Evolutionary conservation across 2,113 vertebrate species (phyloP).

Genomic region (Semicossyphus pulcher): DNA sequence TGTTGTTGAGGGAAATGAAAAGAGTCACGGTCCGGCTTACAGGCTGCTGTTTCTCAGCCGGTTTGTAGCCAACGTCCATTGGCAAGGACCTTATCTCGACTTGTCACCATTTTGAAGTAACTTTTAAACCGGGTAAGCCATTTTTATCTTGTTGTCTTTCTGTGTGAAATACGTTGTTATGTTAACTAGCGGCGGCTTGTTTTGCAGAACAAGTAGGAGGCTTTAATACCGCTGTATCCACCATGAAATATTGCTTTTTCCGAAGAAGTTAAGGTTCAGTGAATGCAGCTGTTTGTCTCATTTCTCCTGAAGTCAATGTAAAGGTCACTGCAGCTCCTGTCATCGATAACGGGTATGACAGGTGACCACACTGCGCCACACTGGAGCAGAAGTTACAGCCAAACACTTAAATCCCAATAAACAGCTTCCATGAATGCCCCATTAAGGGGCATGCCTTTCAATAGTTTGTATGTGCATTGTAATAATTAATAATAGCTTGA

Average conservation of each 20-base stretch:
- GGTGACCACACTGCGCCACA: conserved; percentile 31
- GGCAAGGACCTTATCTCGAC: background rate
- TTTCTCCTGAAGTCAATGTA: conserved; percentile 2
- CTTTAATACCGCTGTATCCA: background rate
- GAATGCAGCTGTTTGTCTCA: background rate
- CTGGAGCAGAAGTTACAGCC: conserved; percentile 8
- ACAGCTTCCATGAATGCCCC: conserved; percentile 31
- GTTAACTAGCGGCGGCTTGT: background rate
- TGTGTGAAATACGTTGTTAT: background rate
- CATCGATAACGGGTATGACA: conserved; percentile 5
- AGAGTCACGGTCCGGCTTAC: background rate
- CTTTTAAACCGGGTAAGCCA: conserved; percentile 37
- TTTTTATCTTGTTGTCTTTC: background rate
- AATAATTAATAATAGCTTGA: background rate
- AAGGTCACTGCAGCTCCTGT: conserved; percentile 49
- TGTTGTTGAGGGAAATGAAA: conserved; percentile 22
- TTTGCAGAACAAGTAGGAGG: too few relatives aligned
- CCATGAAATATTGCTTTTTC: too few relatives aligned
- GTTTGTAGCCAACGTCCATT: background rate
- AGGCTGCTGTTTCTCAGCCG: background rate
- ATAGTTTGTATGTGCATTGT: conserved; percentile 34
- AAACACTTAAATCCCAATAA: conserved; percentile 24
- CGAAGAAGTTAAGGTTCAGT: too few relatives aligned
- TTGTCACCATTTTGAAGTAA: conserved; percentile 5
- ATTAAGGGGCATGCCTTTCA: conserved; percentile 18